phyloP scores from a whole-genome alignment of 2,113 vertebrate species.

The Andinoacara biseriatus region DNA sequence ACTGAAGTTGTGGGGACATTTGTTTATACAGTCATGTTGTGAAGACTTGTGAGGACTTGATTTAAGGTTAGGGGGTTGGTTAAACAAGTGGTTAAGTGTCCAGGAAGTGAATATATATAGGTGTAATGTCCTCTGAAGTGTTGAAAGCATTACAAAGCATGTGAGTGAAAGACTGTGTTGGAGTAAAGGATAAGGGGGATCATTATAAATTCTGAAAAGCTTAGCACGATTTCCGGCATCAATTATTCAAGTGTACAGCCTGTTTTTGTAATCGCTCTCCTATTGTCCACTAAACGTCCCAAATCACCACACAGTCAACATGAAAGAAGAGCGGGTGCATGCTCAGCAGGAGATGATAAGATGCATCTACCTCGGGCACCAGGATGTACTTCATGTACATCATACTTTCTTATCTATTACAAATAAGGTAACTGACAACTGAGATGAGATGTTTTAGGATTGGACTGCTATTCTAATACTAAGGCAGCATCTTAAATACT shows the following conservation, averaged over 20 bases:
- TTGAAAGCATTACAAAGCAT: not conserved
- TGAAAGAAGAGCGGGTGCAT: conserved; percentile 29
- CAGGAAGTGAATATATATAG: not conserved
- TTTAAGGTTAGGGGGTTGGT: not conserved
- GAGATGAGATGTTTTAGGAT: no score
- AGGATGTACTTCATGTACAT: not conserved
- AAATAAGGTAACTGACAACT: not conserved
- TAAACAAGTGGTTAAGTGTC: not conserved
- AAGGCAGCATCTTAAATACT: not conserved
- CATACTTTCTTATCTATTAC: not conserved
- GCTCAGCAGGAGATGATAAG: conserved; percentile 63
- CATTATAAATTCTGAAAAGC: conserved; percentile 67
- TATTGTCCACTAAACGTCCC: conserved; percentile 70
- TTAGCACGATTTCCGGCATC: conserved; percentile 72
- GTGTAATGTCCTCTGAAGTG: not conserved
- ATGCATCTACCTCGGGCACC: conserved; percentile 80
- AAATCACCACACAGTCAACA: conserved; percentile 58
- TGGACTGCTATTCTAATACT: not conserved
- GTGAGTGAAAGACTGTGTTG: not conserved
- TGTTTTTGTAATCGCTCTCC: conserved; percentile 71
- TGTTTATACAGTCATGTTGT: not conserved
- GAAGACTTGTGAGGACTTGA: not conserved
- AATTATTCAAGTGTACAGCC: conserved; percentile 78
- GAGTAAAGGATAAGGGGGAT: conserved; percentile 38
- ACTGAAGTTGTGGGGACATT: conserved; percentile 17